These are phyloP conservation scores for Heliconius cydno DNA, from an alignment of 2,888 invertebrate species.

Conservation along the genomic window DNA sequence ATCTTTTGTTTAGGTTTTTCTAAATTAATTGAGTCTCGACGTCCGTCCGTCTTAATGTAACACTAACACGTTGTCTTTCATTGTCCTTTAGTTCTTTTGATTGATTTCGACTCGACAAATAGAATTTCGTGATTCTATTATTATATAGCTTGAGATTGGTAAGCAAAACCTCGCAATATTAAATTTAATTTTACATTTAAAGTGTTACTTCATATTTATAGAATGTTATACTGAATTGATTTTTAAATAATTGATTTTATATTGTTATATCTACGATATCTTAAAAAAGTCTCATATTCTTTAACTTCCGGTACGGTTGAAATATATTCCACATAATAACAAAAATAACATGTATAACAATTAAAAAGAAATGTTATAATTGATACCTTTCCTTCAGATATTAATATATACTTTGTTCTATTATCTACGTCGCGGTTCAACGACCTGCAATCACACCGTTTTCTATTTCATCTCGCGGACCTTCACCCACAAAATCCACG, in stretches of 20 bases:
- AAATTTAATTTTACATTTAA: constrained; percentile 9
- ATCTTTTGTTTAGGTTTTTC: constrained; percentile 4
- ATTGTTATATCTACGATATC: not conserved
- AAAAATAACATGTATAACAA: too few species aligned
- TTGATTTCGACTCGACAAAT: constrained; percentile 12
- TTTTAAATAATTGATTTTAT: not conserved
- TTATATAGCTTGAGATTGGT: constrained; percentile 1
- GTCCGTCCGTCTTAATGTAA: not conserved
- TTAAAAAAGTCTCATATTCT: not conserved
- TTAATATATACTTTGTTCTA: not conserved
- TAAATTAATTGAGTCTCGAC: not conserved
- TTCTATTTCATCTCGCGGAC: constrained; percentile 66
- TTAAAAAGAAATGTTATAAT: constrained; percentile 5
- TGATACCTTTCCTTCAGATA: not conserved
- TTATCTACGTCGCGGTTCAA: constrained; percentile 34
- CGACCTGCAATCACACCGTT: constrained; percentile 51
- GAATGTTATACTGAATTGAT: not conserved
- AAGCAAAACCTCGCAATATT: constrained; percentile 5
- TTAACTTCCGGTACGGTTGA: not conserved
- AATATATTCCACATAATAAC: not conserved
- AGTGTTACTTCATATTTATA: not conserved
- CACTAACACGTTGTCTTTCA: not conserved
- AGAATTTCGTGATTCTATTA: constrained; percentile 17
- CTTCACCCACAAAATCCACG: constrained; percentile 72
- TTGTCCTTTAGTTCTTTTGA: constrained; percentile 6